These are phyloP conservation scores for Onychorhynchus coronatus DNA, from an alignment of 2,113 vertebrate species.

Conservation along the genomic window DNA sequence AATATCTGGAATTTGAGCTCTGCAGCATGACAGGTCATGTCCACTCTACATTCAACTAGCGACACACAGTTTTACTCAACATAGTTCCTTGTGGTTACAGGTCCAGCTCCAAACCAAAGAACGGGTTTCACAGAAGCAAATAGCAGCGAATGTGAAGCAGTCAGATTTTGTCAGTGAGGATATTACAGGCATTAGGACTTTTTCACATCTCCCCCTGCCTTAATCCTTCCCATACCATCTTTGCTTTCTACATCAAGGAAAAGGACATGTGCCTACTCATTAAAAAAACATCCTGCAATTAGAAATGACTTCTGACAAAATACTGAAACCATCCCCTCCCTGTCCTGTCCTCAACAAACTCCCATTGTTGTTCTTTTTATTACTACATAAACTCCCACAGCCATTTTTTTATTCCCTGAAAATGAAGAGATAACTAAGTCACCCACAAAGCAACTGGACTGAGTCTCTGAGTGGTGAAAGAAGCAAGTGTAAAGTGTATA, in stretches of 20 bases:
- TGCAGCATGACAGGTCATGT: neutral
- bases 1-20: neutral
- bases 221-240: neutral
- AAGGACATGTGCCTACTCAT: slow-evolving; percentile 39
- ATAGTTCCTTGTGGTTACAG: neutral
- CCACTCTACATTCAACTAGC: neutral
- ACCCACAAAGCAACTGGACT: neutral
- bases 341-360: slow-evolving; percentile 39
- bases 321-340: slow-evolving; percentile 23
- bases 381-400: neutral
- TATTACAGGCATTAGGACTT: neutral
- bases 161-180: neutral
- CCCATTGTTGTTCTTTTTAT: slow-evolving; percentile 42
- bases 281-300: slow-evolving; percentile 61
- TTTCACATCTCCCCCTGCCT: neutral
- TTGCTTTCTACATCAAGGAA: neutral
- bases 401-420: slow-evolving; percentile 42
- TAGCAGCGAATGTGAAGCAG: neutral
- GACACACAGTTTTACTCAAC: neutral
- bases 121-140: neutral
- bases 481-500: slow-evolving; percentile 63
- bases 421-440: slow-evolving; percentile 17
- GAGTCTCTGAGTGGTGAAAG: slow-evolving; percentile 41
- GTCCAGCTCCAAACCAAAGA: neutral
- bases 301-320: slow-evolving; percentile 36